Evolutionary conservation across 1,140 invertebrate species (phyloP).

Genomic region (Scaptomyza hsui): DNA sequence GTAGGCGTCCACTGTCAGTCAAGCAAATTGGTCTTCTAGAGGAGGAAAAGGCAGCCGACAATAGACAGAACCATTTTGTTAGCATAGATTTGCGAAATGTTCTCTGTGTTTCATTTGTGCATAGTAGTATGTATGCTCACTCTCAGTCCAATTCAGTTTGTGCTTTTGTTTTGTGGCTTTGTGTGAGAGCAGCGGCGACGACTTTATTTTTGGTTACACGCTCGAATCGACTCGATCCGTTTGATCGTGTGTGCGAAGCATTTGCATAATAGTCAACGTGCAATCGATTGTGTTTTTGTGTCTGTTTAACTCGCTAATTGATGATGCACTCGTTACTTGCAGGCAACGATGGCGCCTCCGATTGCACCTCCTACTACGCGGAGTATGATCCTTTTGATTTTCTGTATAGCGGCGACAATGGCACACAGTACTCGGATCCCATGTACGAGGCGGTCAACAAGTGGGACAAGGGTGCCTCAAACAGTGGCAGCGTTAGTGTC

Average conservation of each 20-base stretch:
- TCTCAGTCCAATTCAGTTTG: constrained; percentile 14
- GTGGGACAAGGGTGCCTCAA: constrained; percentile 85
- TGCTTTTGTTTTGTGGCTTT: constrained; percentile 5
- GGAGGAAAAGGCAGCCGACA: constrained; percentile 10
- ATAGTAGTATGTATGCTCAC: not conserved
- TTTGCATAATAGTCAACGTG: constrained; percentile 62
- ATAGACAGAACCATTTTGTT: constrained; percentile 49
- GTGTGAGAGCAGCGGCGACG: constrained; percentile 23
- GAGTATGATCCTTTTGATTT: constrained; percentile 95
- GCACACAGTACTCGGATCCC: constrained; percentile 90
- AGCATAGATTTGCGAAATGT: constrained; percentile 67
- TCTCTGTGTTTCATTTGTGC: constrained; percentile 31
- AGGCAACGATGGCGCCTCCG: constrained; percentile 79
- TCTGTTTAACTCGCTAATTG: constrained; percentile 35
- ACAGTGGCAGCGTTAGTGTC: constrained; percentile 82
- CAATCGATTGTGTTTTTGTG: constrained; percentile 33
- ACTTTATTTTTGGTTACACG: constrained; percentile 72
- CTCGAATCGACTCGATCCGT: constrained; percentile 21
- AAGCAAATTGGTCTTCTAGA: constrained; percentile 26
- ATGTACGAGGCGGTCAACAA: constrained; percentile 90
- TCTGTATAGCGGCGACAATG: constrained; percentile 88
- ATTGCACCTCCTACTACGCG: constrained; percentile 89
- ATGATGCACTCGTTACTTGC: constrained; percentile 80
- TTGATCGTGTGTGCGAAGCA: constrained; percentile 28
- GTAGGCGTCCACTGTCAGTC: constrained; percentile 23